phyloP scores from a whole-genome alignment of 2,113 vertebrate species.

The Acinonyx jubatus region DNA sequence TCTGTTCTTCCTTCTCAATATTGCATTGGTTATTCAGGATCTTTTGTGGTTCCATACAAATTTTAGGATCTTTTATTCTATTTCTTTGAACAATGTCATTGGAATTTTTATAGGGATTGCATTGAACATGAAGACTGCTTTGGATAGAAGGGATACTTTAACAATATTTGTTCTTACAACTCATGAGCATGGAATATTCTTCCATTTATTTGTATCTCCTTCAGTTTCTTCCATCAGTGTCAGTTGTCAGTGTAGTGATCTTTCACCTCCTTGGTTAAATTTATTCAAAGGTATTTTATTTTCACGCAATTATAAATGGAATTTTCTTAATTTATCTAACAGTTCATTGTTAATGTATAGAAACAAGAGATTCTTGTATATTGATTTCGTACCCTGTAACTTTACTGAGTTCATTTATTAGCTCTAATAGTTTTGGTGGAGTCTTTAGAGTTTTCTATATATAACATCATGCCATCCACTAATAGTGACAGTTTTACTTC shows the following conservation, averaged over 20 bases:
- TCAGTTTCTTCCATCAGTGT: background rate
- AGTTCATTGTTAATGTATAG: background rate
- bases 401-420: background rate
- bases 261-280: background rate
- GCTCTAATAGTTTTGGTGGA: background rate
- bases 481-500: background rate
- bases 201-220: background rate
- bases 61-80: background rate
- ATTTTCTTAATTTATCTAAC: background rate
- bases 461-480: background rate
- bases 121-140: background rate
- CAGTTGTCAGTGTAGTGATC: background rate
- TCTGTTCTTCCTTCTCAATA: background rate
- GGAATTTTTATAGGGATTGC: background rate
- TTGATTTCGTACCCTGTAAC: background rate
- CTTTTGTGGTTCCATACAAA: background rate
- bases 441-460: background rate
- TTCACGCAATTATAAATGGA: background rate
- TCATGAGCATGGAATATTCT: background rate
- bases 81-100: background rate
- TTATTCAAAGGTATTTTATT: background rate
- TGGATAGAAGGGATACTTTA: background rate
- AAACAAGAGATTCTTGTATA: background rate
- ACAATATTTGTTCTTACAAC: background rate
- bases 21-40: background rate